Conservation (phyloP, 2,797 vertebrate genomes). For the Furcifer pardalis region DNA sequence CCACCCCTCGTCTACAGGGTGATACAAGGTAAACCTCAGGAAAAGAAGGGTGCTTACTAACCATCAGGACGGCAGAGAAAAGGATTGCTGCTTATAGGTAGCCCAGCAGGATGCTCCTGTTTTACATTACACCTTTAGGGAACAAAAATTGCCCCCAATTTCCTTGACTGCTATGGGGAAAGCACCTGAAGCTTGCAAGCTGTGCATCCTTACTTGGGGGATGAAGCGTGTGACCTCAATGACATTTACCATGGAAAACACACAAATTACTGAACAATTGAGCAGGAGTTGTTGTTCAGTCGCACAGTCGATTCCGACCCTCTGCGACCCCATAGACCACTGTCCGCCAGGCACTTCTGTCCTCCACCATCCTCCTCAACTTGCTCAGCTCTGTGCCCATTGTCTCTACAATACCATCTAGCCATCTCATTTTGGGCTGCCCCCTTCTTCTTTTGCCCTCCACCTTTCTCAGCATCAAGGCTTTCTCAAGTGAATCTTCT, state of each 20-base stretch:
- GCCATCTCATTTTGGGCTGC: too few relatives aligned
- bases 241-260: not conserved
- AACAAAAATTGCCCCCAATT: not conserved
- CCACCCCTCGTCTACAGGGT: not conserved
- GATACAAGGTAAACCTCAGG: not conserved
- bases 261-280: not conserved
- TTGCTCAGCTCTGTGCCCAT: too few relatives aligned
- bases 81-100: not conserved
- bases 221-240: not conserved
- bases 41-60: not conserved
- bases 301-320: too few relatives aligned
- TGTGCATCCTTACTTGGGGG: not conserved
- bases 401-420: too few relatives aligned
- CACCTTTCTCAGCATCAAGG: too few relatives aligned
- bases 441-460: too few relatives aligned
- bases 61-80: not conserved
- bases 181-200: not conserved
- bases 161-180: not conserved
- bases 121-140: not conserved
- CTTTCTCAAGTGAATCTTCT: too few relatives aligned
- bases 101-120: not conserved
- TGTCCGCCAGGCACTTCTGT: too few relatives aligned
- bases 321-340: too few relatives aligned
- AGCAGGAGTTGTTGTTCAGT: too few relatives aligned
- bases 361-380: too few relatives aligned